Evolutionary conservation across 2,113 vertebrate genomes (phyloP).

Genomic region (Panurus biarmicus): DNA sequence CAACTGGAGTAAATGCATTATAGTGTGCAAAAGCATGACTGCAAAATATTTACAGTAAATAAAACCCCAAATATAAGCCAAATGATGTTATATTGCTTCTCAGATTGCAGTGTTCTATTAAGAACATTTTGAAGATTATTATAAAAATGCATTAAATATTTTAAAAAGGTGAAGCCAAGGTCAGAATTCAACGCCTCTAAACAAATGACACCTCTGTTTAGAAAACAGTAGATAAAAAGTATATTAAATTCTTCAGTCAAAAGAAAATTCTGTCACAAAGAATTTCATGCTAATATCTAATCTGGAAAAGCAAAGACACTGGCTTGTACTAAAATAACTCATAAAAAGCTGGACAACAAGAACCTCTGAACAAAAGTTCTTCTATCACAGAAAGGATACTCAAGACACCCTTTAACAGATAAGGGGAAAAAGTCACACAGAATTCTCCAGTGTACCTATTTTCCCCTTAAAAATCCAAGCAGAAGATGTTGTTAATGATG

Average conservation of each 20-base stretch:
- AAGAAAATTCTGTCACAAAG: not conserved
- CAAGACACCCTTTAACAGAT: not conserved
- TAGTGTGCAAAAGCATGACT: not conserved
- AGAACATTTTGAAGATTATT: not conserved
- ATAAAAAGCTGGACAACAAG: not conserved
- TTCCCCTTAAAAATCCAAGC: not conserved
- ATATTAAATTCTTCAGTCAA: not conserved
- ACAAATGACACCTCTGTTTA: not conserved
- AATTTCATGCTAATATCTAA: not conserved
- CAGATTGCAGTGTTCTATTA: not conserved
- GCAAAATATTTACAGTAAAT: not conserved
- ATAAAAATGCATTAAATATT: not conserved
- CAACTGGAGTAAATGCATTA: not conserved
- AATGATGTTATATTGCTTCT: not conserved
- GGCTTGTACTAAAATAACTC: not conserved
- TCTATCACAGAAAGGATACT: not conserved
- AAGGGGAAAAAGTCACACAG: fast-evolving
- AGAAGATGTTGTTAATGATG: not conserved
- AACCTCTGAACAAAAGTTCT: not conserved
- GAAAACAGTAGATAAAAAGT: not conserved
- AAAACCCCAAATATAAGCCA: not conserved
- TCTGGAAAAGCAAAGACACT: not conserved
- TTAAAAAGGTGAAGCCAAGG: not conserved
- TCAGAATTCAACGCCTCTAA: not conserved
- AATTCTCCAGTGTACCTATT: not conserved